Conservation (phyloP, 1,140 invertebrate genomes). For the Camponotus floridanus region DNA sequence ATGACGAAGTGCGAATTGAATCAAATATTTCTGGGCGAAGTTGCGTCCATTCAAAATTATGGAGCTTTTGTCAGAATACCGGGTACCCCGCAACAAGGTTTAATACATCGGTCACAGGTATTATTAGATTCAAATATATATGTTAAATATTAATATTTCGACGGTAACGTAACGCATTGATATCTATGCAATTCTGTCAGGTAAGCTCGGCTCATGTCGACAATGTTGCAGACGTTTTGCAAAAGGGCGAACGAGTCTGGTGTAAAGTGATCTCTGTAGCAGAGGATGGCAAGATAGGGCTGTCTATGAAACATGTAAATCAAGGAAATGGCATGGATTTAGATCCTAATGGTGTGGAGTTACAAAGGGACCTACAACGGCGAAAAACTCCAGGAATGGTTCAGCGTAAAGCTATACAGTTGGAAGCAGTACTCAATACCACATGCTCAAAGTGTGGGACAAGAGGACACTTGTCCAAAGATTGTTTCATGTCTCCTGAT, state of each 20-base stretch:
- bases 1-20: slow-evolving; percentile 80
- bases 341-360: slow-evolving; percentile 84
- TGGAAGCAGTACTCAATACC: slow-evolving; percentile 84
- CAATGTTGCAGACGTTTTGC: slow-evolving; percentile 82
- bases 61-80: slow-evolving; percentile 85
- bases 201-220: slow-evolving; percentile 81
- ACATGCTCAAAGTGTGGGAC: slow-evolving; percentile 84
- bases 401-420: slow-evolving; percentile 79
- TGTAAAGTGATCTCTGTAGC: slow-evolving; percentile 83
- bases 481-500: slow-evolving; percentile 83
- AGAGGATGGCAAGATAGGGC: slow-evolving; percentile 84
- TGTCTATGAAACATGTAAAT: slow-evolving; percentile 85
- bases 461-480: slow-evolving; percentile 82
- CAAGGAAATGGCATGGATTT: slow-evolving; percentile 84
- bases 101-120: slow-evolving; percentile 83
- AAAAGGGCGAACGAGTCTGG: slow-evolving; percentile 83
- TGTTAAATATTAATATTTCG: not conserved
- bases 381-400: slow-evolving; percentile 72
- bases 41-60: slow-evolving; percentile 84
- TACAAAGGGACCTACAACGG: slow-evolving; percentile 82
- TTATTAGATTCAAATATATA: slow-evolving; percentile 8
- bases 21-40: slow-evolving; percentile 82
- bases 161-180: slow-evolving; percentile 25
- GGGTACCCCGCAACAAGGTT: slow-evolving; percentile 81
- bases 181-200: slow-evolving; percentile 67